Percentiles rank a stretch among this genome's conserved stretches.
Conservation (phyloP, 2,797 vertebrate species). For the Hephaestus fuliginosus region DNA sequence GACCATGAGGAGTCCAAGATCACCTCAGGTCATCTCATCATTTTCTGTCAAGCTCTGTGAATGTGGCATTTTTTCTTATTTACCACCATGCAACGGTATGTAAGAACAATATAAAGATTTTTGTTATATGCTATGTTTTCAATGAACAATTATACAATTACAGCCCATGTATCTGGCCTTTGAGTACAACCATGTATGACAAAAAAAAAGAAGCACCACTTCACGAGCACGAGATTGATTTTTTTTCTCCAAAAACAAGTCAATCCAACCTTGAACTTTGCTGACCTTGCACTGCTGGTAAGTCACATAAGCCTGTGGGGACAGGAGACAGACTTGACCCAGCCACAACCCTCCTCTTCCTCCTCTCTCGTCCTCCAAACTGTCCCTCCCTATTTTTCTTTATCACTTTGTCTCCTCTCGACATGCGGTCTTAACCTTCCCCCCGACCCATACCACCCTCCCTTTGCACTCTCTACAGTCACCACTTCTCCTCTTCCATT, state of each 20-base stretch:
- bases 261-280: slow-evolving; percentile 61
- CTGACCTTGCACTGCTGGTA: slow-evolving; percentile 48
- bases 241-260: slow-evolving; percentile 32
- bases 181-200: slow-evolving; percentile 10
- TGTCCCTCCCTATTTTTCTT: slow-evolving; percentile 52
- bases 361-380: slow-evolving; percentile 23
- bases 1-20: background rate
- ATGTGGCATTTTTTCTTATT: background rate
- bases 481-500: background rate
- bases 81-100: background rate
- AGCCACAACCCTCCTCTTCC: slow-evolving; percentile 25
- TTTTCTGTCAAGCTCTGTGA: background rate
- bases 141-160: background rate
- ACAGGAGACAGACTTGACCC: slow-evolving; percentile 53
- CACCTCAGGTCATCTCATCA: background rate
- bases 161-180: background rate
- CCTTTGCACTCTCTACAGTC: background rate
- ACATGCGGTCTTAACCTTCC: slow-evolving; percentile 34
- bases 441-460: background rate
- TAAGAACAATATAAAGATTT: background rate
- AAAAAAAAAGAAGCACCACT: background rate
- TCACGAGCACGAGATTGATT: slow-evolving; percentile 17
- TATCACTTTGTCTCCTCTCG: slow-evolving; percentile 48
- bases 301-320: slow-evolving; percentile 62
- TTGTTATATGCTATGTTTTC: background rate